A percentile compares a stretch with the other conserved stretches of the same genome.
These are phyloP conservation scores for Calyptommatus sinebrachiatus DNA, from an alignment of 2,113 vertebrate species.

Conservation along the genomic window DNA sequence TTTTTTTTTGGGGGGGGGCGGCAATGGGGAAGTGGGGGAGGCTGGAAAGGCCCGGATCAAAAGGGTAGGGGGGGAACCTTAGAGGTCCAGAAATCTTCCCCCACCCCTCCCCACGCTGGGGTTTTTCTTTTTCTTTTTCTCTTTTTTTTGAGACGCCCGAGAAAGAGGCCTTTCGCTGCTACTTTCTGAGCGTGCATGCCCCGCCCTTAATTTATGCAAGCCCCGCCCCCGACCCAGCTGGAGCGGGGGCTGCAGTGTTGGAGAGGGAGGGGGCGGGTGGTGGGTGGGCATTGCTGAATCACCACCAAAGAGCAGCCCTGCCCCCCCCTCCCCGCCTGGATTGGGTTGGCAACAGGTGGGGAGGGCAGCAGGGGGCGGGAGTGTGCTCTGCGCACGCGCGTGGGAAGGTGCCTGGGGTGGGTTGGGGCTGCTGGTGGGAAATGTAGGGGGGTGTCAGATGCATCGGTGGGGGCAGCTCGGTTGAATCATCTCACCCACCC, in stretches of 20 bases:
- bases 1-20: no score
- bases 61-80: neutral
- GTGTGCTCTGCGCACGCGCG: neutral
- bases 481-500: neutral
- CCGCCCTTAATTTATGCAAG: neutral
- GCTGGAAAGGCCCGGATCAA: no score
- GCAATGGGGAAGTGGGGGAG: no score
- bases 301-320: neutral
- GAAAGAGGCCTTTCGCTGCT: no score
- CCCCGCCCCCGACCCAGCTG: conserved; percentile 13
- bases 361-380: neutral
- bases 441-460: neutral
- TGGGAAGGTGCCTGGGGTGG: neutral
- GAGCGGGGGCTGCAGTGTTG: neutral
- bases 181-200: neutral
- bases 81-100: no score
- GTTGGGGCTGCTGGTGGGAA: neutral
- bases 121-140: no score
- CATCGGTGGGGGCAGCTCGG: neutral
- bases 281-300: conserved; percentile 2
- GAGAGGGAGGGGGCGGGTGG: neutral
- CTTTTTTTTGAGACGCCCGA: no score
- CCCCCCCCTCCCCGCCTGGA: conserved; percentile 4
- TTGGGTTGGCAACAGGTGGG: neutral
- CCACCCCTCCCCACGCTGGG: no score